These are phyloP conservation scores for Drosophila leonis DNA, from an alignment of 2,888 invertebrate genomes.

Conservation along the genomic window DNA sequence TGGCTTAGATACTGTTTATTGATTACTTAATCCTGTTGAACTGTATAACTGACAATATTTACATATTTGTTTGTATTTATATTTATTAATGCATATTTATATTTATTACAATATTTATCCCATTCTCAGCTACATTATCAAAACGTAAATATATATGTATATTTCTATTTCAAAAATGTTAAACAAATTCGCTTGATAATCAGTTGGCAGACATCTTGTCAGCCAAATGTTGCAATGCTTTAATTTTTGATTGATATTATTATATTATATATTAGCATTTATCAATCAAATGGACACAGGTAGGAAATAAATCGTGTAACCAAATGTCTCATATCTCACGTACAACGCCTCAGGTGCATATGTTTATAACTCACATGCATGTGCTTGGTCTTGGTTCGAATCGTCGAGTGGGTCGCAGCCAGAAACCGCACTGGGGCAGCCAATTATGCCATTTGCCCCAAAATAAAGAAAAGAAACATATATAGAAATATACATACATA, in stretches of 20 bases:
- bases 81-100: too few relatives aligned
- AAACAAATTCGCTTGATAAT: too few relatives aligned
- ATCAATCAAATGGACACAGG: constrained; percentile 61
- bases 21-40: too few relatives aligned
- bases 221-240: constrained; percentile 18
- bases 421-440: constrained; percentile 56
- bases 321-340: constrained; percentile 41
- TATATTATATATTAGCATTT: constrained; percentile 43
- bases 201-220: not conserved
- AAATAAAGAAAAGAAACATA: constrained; percentile 43
- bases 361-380: not conserved
- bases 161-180: not conserved
- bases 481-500: constrained; percentile 4
- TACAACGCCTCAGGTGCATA: constrained; percentile 29
- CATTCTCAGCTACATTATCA: not conserved
- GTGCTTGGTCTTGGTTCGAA: not conserved
- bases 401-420: constrained; percentile 42
- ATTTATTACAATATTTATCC: too few relatives aligned
- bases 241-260: constrained; percentile 64
- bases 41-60: too few relatives aligned
- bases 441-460: constrained; percentile 78
- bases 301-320: constrained; percentile 25
- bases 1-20: too few relatives aligned
- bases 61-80: too few relatives aligned
- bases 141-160: not conserved